Base-by-base conservation (phyloP, 2,113 vertebrate species). In the Corydoras sp. region DNA sequence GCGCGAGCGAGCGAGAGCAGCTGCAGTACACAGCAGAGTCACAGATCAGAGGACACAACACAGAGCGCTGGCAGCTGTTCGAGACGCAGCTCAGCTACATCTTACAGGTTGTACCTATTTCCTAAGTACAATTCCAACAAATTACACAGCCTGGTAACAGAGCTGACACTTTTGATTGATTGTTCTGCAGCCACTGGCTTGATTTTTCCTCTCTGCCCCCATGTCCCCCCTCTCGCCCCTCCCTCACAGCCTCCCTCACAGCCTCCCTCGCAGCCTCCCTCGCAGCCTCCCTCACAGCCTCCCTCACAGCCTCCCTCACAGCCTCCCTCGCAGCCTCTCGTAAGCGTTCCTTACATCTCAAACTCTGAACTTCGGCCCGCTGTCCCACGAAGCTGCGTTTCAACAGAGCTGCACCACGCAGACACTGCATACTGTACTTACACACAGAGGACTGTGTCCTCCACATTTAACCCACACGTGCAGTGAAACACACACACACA, bases 91-190 rank as follows among this genome's bases (percentile, higher is more conserved):
- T 84, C 73, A 85, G 86, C 83, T 90, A 82, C 86, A 80, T 81
- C 84, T 85, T 87, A 83, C 78, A 82, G 84, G 79, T 85, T 87
- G 86, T 78, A 89, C 88, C 91, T 87, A 89, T 89, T 88, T 90
- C 86, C 87, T 87, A 89, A 84, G 86, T 87, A 87, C 82, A 81
- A 85, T 73, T 81, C 87, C 89, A 80, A 85, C 86, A 91, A 89
- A 92, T 84, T 82, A 85, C 83, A 82, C 55, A 65, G 78, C 82
- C 86, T 85, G 86, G 86, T 89, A 88, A 87, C 89, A 88, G 89
- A 87, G 76, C 87, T 86, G 86, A 92, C 94, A 90, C 86, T 80
- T 90, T 82, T 96, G 92, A 96, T 93, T 89, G 94, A 96, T 94
- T 90, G 91, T 91, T 84, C 90, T 81, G 85, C 89, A 89, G 88